These are phyloP conservation scores for Drosophila pallidifrons DNA, from an alignment of 1,140 invertebrate species.

Conservation along the genomic window DNA sequence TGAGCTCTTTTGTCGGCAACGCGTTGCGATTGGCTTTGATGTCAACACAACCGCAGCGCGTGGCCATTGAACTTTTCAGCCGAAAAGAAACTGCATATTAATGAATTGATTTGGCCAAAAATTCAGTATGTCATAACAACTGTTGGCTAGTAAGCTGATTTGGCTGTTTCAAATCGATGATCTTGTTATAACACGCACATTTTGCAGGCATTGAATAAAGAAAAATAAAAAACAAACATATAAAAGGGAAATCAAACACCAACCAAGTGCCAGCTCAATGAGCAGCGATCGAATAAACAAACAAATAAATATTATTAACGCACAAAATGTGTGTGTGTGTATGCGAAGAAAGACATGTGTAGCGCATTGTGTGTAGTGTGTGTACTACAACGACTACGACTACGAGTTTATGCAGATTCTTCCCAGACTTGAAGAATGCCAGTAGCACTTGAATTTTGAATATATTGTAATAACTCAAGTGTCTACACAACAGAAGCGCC, in stretches of 20 bases:
- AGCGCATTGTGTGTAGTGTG: no score
- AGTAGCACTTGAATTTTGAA: slow-evolving; percentile 79
- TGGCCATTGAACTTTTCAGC: slow-evolving; percentile 68
- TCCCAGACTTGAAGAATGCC: slow-evolving; percentile 31
- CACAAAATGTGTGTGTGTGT: slow-evolving; percentile 17
- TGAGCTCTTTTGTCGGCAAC: slow-evolving; percentile 56
- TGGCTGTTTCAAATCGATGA: slow-evolving; percentile 55
- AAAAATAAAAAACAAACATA: no score
- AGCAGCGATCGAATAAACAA: slow-evolving; percentile 59
- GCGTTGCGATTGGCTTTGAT: slow-evolving; percentile 63
- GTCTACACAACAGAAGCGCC: slow-evolving; percentile 82
- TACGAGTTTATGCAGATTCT: slow-evolving; percentile 67
- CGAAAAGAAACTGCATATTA: slow-evolving; percentile 40
- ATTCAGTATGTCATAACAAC: slow-evolving; percentile 10
- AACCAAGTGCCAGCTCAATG: slow-evolving; percentile 64
- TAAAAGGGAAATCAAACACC: slow-evolving; percentile 11
- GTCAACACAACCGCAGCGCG: slow-evolving; percentile 51
- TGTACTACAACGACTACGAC: no score
- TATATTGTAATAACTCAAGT: slow-evolving; percentile 81
- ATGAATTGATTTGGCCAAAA: slow-evolving; percentile 48
- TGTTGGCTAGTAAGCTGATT: slow-evolving; percentile 26
- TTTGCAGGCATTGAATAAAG: slow-evolving; percentile 23
- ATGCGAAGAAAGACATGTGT: background rate
- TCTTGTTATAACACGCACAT: slow-evolving; percentile 72
- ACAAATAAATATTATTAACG: slow-evolving; percentile 62